A percentile compares a stretch with the other conserved stretches of the same genome.
Conservation (phyloP, 2,113 vertebrate species). For the Syngnathus typhle region DNA sequence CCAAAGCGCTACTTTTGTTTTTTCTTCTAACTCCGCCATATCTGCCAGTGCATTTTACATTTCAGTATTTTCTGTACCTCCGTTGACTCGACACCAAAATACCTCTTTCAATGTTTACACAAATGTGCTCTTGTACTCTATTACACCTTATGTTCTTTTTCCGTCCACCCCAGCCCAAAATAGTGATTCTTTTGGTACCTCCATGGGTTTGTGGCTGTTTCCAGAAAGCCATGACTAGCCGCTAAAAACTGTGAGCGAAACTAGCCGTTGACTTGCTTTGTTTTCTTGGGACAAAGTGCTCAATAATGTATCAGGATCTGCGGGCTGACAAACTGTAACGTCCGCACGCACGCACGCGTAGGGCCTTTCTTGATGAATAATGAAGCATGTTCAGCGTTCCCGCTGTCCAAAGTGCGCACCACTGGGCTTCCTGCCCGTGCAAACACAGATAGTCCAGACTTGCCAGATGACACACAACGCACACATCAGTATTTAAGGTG, state of each 20-base stretch:
- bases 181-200: conserved; percentile 12
- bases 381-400: conserved; percentile 45
- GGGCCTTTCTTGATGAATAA: conserved; percentile 64
- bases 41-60: conserved; percentile 23
- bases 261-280: conserved; percentile 33
- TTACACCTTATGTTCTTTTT: conserved; percentile 32
- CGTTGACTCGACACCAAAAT: conserved; percentile 44
- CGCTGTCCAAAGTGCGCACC: conserved; percentile 39
- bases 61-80: conserved; percentile 52
- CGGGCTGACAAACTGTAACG: conserved; percentile 50
- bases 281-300: conserved; percentile 57
- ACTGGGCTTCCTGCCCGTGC: conserved; percentile 12
- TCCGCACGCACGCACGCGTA: conserved; percentile 8
- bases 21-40: conserved; percentile 28
- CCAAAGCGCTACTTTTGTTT: conserved; percentile 31
- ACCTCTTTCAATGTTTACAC: conserved; percentile 66
- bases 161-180: conserved; percentile 56
- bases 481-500: conserved; percentile 42
- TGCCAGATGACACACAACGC: conserved; percentile 14
- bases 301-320: conserved; percentile 64
- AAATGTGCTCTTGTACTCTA: conserved; percentile 46
- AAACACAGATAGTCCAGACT: conserved; percentile 33
- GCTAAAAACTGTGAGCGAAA: conserved; percentile 48
- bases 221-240: conserved; percentile 49
- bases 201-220: conserved; percentile 18